Base-by-base conservation (phyloP, 1,140 invertebrate genomes). In the Oedothorax gibbosus region DNA sequence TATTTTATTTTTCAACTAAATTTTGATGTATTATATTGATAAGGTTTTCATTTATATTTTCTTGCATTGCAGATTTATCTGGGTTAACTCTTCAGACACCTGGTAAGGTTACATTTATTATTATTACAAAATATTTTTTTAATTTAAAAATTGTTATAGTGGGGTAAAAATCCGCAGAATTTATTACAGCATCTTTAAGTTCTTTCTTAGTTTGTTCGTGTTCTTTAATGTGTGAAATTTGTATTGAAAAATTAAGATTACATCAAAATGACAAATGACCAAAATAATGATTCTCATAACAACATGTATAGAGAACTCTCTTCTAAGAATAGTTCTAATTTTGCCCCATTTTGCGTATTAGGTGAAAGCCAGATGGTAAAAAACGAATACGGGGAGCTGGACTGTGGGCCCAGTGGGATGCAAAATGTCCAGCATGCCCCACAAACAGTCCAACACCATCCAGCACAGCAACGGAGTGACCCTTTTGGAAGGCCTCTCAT, bases 381-480 rank as follows among this genome's bases (percentile, higher is more conserved):
- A 87, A 95, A 96, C 92, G 96, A 97, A 90, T 97, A 96, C 90
- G 84, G 86, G 21, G 86, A 87, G 50, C 78, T 87, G 57, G 87
- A 87, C 20, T 85, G 87, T 68, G 78, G 87, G 20, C 79, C 86
- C 18, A 81, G 86, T 64, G 68, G 60, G 14, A 72, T 86, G 56
- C 86, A 83, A 75, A 86, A 80, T 15, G 78, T 83, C 65, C 86
- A 86, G 60, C 86, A 87, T 78, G 82, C 87, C 57, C 88, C 89
- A 85, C 92, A 92, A 87, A 96, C 95, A 5, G 95, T 96, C 83
- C 95, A 96, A 87, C 95, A 96, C 90, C 95, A 96, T 90, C 95
- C 95, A 60, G 93, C 94, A 14, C 86, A 83, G n/a, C 64, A 77
- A n/a, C 71, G 66, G 14, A 64, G 78, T 51, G 86, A 87, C 87